Evolutionary conservation across 2,888 invertebrate genomes (phyloP).

Genomic region (Microctonus aethiopoides): DNA sequence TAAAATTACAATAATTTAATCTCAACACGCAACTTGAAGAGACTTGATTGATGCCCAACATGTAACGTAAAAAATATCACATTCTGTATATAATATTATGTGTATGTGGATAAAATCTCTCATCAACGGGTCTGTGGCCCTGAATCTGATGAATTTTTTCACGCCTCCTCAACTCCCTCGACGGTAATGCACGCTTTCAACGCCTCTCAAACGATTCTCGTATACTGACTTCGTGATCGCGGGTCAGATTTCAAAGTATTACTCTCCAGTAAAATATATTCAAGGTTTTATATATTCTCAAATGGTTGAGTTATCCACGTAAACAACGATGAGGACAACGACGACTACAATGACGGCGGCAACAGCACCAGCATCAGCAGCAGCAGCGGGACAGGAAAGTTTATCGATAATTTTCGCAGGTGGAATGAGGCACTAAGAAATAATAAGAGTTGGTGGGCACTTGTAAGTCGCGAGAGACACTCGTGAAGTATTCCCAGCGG

Average conservation of each 20-base stretch:
- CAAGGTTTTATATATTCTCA: background rate
- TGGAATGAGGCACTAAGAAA: background rate
- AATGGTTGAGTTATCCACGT: background rate
- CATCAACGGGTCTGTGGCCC: background rate
- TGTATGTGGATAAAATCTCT: conserved; percentile 3
- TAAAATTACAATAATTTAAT: conserved; percentile 37
- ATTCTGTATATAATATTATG: background rate
- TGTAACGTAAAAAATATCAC: conserved; percentile 39
- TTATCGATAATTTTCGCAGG: conserved; percentile 25
- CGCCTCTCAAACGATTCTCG: conserved; percentile 21
- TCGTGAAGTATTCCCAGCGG: conserved; percentile 58
- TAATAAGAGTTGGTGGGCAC: background rate
- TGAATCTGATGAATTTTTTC: conserved; percentile 32
- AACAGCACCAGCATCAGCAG: background rate
- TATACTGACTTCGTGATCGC: background rate
- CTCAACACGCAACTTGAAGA: conserved; percentile 56
- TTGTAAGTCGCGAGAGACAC: conserved; percentile 53
- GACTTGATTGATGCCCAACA: conserved; percentile 37
- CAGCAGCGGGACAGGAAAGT: background rate
- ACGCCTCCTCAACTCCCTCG: conserved; percentile 21
- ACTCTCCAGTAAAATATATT: background rate
- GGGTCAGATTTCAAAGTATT: background rate
- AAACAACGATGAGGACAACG: background rate
- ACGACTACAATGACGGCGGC: background rate
- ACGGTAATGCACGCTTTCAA: conserved; percentile 40